Conservation (phyloP, 2,888 invertebrate genomes). For the Amphipoea lucens region DNA sequence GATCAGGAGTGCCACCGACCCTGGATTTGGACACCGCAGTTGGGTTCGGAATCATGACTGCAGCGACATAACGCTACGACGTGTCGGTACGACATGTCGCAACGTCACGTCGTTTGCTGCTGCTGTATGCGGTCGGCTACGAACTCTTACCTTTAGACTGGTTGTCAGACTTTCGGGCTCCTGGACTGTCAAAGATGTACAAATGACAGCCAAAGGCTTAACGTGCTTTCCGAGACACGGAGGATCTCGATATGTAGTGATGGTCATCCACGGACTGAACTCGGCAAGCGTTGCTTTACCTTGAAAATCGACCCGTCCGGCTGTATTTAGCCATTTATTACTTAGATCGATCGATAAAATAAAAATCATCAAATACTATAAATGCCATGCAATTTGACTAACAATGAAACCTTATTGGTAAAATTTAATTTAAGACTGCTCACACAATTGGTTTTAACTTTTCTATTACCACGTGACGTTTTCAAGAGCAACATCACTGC, state of each 20-base stretch:
- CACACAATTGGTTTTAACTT: constrained; percentile 1
- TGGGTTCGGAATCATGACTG: no score
- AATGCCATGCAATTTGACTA: background rate
- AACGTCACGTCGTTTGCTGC: no score
- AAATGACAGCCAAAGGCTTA: background rate
- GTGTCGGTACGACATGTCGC: no score
- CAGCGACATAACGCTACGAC: no score
- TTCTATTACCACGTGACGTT: constrained; percentile 29
- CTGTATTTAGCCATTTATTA: background rate
- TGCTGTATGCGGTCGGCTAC: no score
- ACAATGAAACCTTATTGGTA: background rate
- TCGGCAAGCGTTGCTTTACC: background rate
- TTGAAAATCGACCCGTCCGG: background rate
- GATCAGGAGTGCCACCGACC: no score
- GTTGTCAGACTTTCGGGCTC: no score
- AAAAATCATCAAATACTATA: background rate
- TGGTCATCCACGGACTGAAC: background rate
- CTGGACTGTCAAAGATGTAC: no score
- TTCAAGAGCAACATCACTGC: constrained; percentile 31
- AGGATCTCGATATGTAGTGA: no score
- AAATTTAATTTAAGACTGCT: background rate
- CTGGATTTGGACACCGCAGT: no score
- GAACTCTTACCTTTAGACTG: no score
- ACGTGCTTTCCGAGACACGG: background rate
- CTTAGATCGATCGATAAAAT: background rate